phyloP scores from a whole-genome alignment of 64 coral and sea anemone genomes.

The Montipora efflorescens region DNA sequence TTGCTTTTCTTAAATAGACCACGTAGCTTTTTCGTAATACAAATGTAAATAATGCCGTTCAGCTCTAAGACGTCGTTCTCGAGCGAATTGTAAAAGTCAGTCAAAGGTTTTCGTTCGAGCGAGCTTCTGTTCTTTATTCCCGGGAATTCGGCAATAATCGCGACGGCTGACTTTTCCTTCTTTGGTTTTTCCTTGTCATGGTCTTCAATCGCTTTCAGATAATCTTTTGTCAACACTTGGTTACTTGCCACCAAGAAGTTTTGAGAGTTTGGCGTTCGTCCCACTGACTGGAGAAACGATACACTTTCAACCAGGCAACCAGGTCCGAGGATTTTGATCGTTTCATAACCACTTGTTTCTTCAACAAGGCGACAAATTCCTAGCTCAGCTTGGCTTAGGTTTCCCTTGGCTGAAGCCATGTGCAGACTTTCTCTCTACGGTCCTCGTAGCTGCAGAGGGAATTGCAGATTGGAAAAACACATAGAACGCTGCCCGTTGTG shows the following conservation, averaged over 20 bases:
- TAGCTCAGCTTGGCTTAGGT: neutral
- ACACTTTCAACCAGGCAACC: conserved; percentile 8
- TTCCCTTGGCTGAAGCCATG: neutral
- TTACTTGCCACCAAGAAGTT: conserved; percentile 1
- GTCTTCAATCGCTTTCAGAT: neutral
- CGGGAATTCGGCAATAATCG: neutral
- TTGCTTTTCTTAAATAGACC: neutral
- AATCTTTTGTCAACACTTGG: neutral
- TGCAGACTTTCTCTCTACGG: neutral
- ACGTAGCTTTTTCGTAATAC: neutral
- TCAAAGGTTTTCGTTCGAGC: neutral
- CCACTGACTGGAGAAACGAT: neutral
- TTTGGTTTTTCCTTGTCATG: neutral
- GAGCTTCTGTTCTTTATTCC: too few species aligned
- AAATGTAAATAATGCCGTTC: neutral
- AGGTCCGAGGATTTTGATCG: neutral
- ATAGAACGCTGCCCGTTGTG: too few species aligned
- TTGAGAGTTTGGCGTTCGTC: neutral
- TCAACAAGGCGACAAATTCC: conserved; percentile 23
- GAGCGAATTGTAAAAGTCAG: neutral
- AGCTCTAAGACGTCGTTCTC: neutral
- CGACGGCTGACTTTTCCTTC: neutral
- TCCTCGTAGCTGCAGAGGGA: neutral
- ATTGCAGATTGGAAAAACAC: neutral
- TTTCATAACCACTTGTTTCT: neutral